These are phyloP conservation scores for Myrmophylax atrothorax DNA, from an alignment of 2,113 vertebrate species.

Conservation along the genomic window DNA sequence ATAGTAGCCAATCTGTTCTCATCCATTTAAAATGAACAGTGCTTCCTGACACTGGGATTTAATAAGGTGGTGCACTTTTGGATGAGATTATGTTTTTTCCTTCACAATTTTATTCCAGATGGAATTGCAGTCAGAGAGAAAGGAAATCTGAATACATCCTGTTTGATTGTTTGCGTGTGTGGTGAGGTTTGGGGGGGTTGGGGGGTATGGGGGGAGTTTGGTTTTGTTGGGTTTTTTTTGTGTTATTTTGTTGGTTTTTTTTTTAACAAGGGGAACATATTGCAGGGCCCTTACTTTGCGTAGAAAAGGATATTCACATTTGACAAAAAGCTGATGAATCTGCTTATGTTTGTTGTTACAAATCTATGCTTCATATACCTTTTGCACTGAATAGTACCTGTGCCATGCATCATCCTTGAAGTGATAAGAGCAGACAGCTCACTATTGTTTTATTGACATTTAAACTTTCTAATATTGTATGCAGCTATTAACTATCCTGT, in stretches of 20 bases:
- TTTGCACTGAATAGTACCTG: neutral
- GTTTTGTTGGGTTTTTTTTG: neutral
- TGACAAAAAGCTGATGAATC: neutral
- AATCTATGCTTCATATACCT: fast-evolving
- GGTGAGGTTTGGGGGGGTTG: no score
- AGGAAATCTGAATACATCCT: neutral
- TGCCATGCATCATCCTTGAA: neutral
- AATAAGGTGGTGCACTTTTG: neutral
- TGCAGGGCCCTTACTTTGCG: neutral
- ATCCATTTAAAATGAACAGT: neutral
- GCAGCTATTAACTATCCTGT: neutral
- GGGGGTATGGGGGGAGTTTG: no score
- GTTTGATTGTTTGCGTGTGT: neutral
- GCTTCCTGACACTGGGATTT: neutral
- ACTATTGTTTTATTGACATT: neutral
- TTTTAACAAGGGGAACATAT: neutral
- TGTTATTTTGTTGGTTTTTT: neutral
- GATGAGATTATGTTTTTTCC: neutral
- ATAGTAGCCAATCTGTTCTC: neutral
- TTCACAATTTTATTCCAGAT: neutral
- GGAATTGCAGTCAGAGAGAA: neutral
- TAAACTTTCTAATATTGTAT: neutral
- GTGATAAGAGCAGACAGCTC: neutral
- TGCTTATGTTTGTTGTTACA: neutral
- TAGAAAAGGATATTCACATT: neutral